Conservation (phyloP, 1,140 invertebrate genomes). For the Xylocopa sonorina region DNA sequence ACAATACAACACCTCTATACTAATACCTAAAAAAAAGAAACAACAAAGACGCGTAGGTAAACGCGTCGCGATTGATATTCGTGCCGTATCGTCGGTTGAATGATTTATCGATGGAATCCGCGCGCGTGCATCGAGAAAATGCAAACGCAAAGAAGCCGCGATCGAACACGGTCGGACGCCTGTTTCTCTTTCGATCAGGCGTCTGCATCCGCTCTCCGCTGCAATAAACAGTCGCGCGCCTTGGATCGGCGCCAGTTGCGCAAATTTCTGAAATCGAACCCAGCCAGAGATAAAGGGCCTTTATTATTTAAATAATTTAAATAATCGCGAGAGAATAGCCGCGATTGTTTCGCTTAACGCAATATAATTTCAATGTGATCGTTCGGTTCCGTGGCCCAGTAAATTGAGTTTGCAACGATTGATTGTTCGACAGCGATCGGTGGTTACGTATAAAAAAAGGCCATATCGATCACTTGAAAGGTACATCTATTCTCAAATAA, state of each 20-base stretch:
- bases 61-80: background rate
- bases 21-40: background rate
- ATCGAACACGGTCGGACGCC: background rate
- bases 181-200: slow-evolving; percentile 20
- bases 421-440: background rate
- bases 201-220: background rate
- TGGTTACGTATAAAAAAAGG: background rate
- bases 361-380: background rate
- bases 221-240: background rate
- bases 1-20: background rate
- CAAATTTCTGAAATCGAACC: slow-evolving; percentile 26
- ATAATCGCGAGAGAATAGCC: background rate
- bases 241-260: slow-evolving; percentile 35
- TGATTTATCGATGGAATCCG: slow-evolving; percentile 22
- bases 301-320: slow-evolving; percentile 16
- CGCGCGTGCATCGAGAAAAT: background rate
- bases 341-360: background rate
- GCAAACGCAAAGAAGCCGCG: background rate
- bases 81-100: background rate
- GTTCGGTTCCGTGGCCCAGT: no score
- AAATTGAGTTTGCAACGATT: background rate
- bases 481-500: background rate
- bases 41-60: background rate
- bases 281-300: background rate
- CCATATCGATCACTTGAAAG: background rate